phyloP scores from a whole-genome alignment of 2,888 invertebrate genomes.

The Drosophila flavopinicola region DNA sequence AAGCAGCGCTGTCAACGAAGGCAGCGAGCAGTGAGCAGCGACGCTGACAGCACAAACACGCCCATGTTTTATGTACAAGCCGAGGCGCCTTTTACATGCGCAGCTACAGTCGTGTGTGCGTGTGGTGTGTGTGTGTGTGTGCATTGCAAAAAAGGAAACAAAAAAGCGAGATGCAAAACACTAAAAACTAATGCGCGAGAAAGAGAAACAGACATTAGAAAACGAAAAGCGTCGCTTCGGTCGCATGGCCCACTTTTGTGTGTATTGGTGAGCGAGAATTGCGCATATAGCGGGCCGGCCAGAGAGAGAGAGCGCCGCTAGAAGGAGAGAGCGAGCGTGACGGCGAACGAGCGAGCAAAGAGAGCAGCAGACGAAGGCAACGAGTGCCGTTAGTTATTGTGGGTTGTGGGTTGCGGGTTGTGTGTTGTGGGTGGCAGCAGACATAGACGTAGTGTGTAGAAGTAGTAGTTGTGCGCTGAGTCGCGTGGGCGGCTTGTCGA shows the following conservation, averaged over 20 bases:
- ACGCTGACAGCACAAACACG: slow-evolving; percentile 72
- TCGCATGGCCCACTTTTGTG: slow-evolving; percentile 33
- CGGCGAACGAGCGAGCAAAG: slow-evolving; percentile 36
- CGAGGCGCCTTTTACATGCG: slow-evolving; percentile 70
- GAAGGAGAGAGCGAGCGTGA: slow-evolving; percentile 42
- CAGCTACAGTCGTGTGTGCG: slow-evolving; percentile 43
- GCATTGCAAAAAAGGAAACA: slow-evolving; percentile 70
- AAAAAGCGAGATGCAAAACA: slow-evolving; percentile 82
- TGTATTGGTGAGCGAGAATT: slow-evolving; percentile 62
- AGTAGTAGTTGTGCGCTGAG: slow-evolving; percentile 24
- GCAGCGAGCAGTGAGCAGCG: slow-evolving; percentile 48
- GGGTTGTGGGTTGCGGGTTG: slow-evolving; percentile 10
- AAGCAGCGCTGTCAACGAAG: slow-evolving; percentile 56
- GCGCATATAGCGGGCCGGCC: slow-evolving; percentile 31
- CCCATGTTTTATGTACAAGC: slow-evolving; percentile 77
- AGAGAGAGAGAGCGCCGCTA: slow-evolving; percentile 39
- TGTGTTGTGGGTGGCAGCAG: slow-evolving; percentile 15
- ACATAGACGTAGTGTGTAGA: slow-evolving; percentile 59
- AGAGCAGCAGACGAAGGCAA: slow-evolving; percentile 37
- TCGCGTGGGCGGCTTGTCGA: slow-evolving; percentile 8
- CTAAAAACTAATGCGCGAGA: slow-evolving; percentile 83
- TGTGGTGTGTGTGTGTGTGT: slow-evolving; percentile 37
- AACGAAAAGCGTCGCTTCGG: slow-evolving; percentile 67
- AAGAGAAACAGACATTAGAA: slow-evolving; percentile 83
- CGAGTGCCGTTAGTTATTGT: slow-evolving; percentile 14